Evolutionary conservation across 1,140 invertebrate species (phyloP).

Genomic region (Drosophila ogumai): DNA sequence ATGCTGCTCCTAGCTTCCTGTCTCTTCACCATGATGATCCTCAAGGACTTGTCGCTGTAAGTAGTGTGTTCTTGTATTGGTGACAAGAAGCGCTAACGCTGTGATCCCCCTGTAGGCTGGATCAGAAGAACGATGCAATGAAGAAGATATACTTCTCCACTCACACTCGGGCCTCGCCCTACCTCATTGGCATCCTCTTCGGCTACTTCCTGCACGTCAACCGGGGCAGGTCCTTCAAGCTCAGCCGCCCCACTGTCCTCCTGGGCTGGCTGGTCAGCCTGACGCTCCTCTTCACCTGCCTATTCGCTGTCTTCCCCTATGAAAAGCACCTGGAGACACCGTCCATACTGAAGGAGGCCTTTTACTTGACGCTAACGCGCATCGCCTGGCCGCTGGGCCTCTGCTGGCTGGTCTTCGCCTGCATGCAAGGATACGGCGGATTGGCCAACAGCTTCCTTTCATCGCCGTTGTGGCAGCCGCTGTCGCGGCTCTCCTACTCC

Average conservation of each 20-base stretch:
- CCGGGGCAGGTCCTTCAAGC: slow-evolving; percentile 24
- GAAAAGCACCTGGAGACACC: slow-evolving; percentile 19
- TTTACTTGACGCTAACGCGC: slow-evolving; percentile 88
- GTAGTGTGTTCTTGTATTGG: background rate
- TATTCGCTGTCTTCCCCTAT: slow-evolving; percentile 64
- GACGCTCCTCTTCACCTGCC: slow-evolving; percentile 52
- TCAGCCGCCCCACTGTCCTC: background rate
- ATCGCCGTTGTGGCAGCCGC: slow-evolving; percentile 85
- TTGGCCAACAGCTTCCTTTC: slow-evolving; percentile 86
- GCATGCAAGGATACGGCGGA: slow-evolving; percentile 88
- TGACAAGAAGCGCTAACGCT: background rate
- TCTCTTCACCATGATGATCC: slow-evolving; percentile 58
- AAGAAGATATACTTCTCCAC: slow-evolving; percentile 46
- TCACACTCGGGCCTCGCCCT: slow-evolving; percentile 55
- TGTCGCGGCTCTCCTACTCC: slow-evolving; percentile 85
- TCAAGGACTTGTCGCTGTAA: slow-evolving; percentile 47
- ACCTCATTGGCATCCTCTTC: slow-evolving; percentile 54
- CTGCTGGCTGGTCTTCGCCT: slow-evolving; percentile 89
- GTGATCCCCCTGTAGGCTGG: slow-evolving; percentile 1
- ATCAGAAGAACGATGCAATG: background rate
- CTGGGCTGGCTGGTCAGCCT: slow-evolving; percentile 56
- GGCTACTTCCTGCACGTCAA: slow-evolving; percentile 55
- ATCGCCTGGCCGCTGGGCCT: slow-evolving; percentile 87
- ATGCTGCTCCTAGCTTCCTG: slow-evolving; percentile 47
- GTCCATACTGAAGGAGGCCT: slow-evolving; percentile 85